These are phyloP conservation scores for Bergia puertoricense DNA, from an alignment of 92 coral and sea anemone genomes.

Conservation along the genomic window DNA sequence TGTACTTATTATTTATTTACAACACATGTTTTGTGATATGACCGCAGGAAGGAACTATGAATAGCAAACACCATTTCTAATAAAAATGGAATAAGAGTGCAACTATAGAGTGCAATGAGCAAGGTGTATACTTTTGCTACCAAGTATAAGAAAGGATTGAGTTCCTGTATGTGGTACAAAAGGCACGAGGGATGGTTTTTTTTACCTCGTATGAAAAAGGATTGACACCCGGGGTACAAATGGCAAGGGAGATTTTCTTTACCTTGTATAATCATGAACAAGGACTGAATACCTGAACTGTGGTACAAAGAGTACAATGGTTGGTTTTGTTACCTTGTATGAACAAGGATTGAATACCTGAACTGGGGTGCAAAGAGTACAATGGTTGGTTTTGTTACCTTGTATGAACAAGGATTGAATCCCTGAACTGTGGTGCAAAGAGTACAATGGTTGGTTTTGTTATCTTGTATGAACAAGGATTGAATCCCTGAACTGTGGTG, in stretches of 20 bases:
- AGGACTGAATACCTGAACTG: not conserved
- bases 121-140: not conserved
- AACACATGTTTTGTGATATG: no score
- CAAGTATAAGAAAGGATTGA: not conserved
- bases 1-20: no score
- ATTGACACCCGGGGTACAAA: not conserved
- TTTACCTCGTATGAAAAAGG: constrained; percentile 5
- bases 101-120: constrained; percentile 55
- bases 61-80: no score
- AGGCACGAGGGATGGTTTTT: not conserved
- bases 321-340: constrained; percentile 43
- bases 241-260: constrained; percentile 11
- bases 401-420: not conserved
- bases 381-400: not conserved
- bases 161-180: not conserved
- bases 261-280: no score
- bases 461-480: constrained; percentile 65
- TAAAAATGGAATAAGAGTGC: no score
- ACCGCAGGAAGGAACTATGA: no score
- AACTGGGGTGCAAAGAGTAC: constrained; percentile 75
- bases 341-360: constrained; percentile 67
- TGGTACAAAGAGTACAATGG: no score
- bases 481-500: constrained; percentile 80
- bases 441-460: not conserved
- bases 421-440: no score